Conservation (phyloP, 2,113 vertebrate genomes). For the Alligator mississippiensis region DNA sequence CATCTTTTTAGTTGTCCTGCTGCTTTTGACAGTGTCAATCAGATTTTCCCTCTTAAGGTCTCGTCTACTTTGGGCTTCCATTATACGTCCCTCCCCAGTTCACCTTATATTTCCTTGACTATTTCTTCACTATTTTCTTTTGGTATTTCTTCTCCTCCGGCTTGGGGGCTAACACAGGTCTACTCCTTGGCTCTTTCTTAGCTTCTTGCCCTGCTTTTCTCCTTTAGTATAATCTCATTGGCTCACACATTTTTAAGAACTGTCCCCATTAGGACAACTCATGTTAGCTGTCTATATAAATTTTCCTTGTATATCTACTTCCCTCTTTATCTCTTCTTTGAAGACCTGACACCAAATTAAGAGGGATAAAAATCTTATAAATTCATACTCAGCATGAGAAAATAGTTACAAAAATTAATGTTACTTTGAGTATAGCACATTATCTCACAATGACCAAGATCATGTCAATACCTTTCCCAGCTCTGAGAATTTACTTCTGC, state of each 20-base stretch:
- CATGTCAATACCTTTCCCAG: conserved; percentile 16
- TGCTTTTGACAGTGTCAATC: background rate
- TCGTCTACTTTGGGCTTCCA: rapidly evolving
- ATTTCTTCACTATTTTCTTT: background rate
- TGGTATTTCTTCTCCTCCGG: background rate
- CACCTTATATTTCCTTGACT: background rate
- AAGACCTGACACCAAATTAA: background rate
- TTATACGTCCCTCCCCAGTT: rapidly evolving
- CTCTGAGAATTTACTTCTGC: conserved; percentile 10
- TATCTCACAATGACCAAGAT: conserved; percentile 47
- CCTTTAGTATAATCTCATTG: background rate
- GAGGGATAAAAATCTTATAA: background rate
- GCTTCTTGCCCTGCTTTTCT: background rate
- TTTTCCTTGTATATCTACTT: background rate
- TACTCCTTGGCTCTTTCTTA: background rate
- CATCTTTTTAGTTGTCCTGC: background rate
- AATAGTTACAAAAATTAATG: background rate
- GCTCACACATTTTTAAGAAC: background rate
- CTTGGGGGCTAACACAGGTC: background rate
- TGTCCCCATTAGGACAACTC: rapidly evolving
- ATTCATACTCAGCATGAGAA: background rate
- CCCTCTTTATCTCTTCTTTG: background rate
- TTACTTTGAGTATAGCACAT: background rate
- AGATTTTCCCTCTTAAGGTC: background rate
- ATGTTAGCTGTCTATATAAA: background rate